Evolutionary conservation across 2,888 invertebrate genomes (phyloP).

Genomic region (Nomada goodeniana): DNA sequence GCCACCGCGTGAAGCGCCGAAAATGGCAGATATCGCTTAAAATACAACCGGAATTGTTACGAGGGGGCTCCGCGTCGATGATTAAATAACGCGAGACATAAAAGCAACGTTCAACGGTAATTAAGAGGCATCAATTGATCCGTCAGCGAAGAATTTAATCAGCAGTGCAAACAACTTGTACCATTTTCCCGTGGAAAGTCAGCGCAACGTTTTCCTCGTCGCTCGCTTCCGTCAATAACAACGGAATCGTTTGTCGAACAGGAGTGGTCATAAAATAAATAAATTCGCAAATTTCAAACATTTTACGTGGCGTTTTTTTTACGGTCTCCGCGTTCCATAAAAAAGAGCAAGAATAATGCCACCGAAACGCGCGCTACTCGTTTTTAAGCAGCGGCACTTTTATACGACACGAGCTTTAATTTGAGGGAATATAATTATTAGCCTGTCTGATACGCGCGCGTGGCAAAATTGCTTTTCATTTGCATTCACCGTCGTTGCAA

Average conservation of each 20-base stretch:
- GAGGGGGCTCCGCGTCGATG: rapidly evolving
- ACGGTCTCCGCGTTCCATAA: too few relatives aligned
- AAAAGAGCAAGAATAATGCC: background rate
- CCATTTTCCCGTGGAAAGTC: constrained; percentile 40
- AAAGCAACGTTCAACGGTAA: constrained; percentile 59
- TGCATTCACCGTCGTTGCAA: background rate
- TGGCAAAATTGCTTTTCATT: background rate
- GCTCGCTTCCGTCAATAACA: background rate
- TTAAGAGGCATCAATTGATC: constrained; percentile 80
- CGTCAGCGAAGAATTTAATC: constrained; percentile 74
- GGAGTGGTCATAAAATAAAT: constrained; percentile 33
- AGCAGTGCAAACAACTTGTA: constrained; percentile 72
- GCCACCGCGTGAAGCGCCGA: background rate
- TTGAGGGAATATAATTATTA: too few relatives aligned
- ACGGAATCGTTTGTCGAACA: constrained; percentile 26
- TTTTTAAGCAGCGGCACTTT: background rate
- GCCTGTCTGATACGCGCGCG: too few relatives aligned
- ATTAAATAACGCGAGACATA: background rate
- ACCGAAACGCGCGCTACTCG: background rate
- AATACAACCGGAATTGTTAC: background rate
- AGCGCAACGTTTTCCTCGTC: background rate
- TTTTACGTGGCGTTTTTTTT: background rate
- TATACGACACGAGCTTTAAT: too few relatives aligned
- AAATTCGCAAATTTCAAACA: constrained; percentile 18
- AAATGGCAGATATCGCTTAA: background rate